Evolutionary conservation across 2,888 invertebrate species (phyloP).

Genomic region (Amblyteles armatorius): DNA sequence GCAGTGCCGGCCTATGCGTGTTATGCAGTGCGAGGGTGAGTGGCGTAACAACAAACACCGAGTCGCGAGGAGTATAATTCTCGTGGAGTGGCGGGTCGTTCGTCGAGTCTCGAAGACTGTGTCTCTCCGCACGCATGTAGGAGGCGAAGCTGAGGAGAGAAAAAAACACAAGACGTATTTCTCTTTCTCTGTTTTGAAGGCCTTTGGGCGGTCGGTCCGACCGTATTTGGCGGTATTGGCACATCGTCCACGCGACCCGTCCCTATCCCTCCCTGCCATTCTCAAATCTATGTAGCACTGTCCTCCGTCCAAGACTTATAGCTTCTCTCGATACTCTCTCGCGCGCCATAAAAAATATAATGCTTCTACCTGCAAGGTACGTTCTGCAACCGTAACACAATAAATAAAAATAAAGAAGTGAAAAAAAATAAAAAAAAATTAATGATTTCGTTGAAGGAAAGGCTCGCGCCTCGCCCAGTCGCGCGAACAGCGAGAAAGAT

Average conservation of each 20-base stretch:
- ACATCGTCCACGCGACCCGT: conserved; percentile 65
- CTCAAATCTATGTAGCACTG: conserved; percentile 34
- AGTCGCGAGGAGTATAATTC: conserved; percentile 51
- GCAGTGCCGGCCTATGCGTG: not conserved
- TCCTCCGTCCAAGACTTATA: conserved; percentile 19
- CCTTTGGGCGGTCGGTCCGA: conserved; percentile 58
- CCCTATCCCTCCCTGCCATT: conserved; percentile 22
- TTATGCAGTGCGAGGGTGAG: conserved; percentile 43
- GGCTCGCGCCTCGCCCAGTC: not conserved
- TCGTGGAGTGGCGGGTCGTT: conserved; percentile 40
- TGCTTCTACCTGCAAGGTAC: not conserved
- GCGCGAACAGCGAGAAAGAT: not conserved
- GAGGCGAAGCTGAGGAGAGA: conserved; percentile 1
- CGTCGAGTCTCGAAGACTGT: conserved; percentile 24
- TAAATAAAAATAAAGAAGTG: not conserved
- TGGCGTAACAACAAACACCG: conserved; percentile 44
- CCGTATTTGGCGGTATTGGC: conserved; percentile 70
- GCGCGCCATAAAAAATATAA: conserved; percentile 2
- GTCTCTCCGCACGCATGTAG: conserved; percentile 24
- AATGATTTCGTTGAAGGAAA: conserved; percentile 4
- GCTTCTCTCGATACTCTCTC: conserved; percentile 18
- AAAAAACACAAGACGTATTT: conserved; percentile 46
- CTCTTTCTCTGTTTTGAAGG: conserved; percentile 68
- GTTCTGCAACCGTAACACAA: conserved; percentile 1
- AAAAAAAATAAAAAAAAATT: not conserved